A percentile compares a stretch with the other conserved stretches of the same genome.
Evolutionary conservation across 2,888 invertebrate species (phyloP).

Genomic region (Apeira syringaria): DNA sequence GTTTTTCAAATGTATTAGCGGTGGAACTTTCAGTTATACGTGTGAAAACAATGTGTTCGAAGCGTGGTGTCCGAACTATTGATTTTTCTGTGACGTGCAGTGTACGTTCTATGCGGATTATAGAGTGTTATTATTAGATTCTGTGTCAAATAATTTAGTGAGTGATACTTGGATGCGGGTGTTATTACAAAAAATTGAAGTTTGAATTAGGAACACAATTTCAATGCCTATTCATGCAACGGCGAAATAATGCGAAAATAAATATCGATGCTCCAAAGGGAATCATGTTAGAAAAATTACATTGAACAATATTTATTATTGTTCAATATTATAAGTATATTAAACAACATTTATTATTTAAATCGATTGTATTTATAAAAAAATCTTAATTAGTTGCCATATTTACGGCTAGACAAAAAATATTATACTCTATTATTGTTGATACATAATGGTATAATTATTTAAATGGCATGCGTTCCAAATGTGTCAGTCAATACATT

Average conservation of each 20-base stretch:
- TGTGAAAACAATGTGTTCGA: constrained; percentile 39
- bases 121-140: constrained; percentile 67
- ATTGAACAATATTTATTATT: no score
- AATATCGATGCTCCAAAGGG: constrained; percentile 13
- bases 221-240: constrained; percentile 20
- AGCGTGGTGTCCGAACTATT: constrained; percentile 48
- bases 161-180: constrained; percentile 32
- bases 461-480: no score
- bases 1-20: constrained; percentile 30
- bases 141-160: constrained; percentile 47
- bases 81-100: constrained; percentile 74
- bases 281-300: constrained; percentile 1
- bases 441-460: no score
- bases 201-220: constrained; percentile 4
- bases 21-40: constrained; percentile 24
- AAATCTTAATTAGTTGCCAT: no score
- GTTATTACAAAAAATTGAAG: background rate
- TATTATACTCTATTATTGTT: no score
- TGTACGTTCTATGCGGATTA: constrained; percentile 59
- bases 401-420: no score
- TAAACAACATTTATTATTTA: no score
- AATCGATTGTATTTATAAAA: no score
- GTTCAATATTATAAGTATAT: no score
- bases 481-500: no score
- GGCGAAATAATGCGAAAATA: constrained; percentile 1